Evolutionary conservation across 2,888 invertebrate genomes (phyloP).

Genomic region (Ceratothoa steindachneri): DNA sequence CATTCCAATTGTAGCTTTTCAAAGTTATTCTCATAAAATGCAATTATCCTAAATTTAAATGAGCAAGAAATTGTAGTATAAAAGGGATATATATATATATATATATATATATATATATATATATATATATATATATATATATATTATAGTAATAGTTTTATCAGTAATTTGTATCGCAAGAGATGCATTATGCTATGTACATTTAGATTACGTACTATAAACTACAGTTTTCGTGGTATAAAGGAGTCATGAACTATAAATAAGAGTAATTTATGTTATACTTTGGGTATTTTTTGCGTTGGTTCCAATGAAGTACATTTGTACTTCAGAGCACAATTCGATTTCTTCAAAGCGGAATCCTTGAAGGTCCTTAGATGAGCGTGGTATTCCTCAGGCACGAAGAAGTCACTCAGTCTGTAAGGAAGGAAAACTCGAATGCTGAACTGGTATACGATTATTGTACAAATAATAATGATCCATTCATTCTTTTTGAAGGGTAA

Average conservation of each 20-base stretch:
- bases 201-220: not conserved
- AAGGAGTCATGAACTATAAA: too few relatives aligned
- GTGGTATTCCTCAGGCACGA: constrained; percentile 15
- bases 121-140: not conserved
- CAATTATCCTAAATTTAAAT: too few relatives aligned
- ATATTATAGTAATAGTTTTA: not conserved
- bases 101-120: not conserved
- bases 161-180: not conserved
- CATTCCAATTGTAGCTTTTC: not conserved
- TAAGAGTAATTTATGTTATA: too few relatives aligned
- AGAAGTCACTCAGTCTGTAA: constrained; percentile 25
- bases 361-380: constrained; percentile 26
- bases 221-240: too few relatives aligned
- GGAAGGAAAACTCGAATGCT: too few relatives aligned
- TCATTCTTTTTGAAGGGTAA: too few relatives aligned
- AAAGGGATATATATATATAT: too few relatives aligned
- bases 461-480: too few relatives aligned
- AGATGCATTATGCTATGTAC: not conserved
- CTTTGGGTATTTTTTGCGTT: not conserved
- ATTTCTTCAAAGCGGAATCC: constrained; percentile 22
- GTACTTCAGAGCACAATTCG: constrained; percentile 14
- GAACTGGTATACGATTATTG: too few relatives aligned
- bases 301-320: not conserved
- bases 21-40: too few relatives aligned
- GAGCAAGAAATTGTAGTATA: too few relatives aligned